These are phyloP conservation scores for Zhuqinia jingwanae DNA, from an alignment of 2,888 invertebrate species.

Conservation along the genomic window DNA sequence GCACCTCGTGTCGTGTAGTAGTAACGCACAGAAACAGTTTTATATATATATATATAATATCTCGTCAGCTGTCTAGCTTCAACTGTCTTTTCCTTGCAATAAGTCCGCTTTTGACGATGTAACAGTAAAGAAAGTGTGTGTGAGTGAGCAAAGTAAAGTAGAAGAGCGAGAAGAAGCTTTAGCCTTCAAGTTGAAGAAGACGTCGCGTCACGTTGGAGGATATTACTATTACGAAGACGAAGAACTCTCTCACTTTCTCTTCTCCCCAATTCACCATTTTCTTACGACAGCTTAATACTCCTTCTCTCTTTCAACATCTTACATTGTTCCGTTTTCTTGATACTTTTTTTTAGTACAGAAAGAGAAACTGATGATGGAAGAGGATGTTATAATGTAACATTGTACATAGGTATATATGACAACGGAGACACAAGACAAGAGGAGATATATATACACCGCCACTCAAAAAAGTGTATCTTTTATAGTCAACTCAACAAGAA, in stretches of 20 bases:
- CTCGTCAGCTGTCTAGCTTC: constrained; percentile 61
- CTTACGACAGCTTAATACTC: constrained; percentile 62
- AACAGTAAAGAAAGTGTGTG: not conserved
- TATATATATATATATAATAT: not conserved
- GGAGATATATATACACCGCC: not conserved
- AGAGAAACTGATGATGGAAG: not conserved
- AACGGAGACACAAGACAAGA: not conserved
- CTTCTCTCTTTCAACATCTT: constrained; percentile 47
- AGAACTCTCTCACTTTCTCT: constrained; percentile 12
- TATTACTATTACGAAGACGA: constrained; percentile 53
- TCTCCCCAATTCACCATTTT: not conserved
- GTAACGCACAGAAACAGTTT: too few relatives aligned
- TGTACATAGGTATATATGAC: not conserved
- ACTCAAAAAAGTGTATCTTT: not conserved
- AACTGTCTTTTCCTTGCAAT: constrained; percentile 37
- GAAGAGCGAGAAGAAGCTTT: not conserved
- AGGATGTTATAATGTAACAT: not conserved
- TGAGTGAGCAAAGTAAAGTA: not conserved
- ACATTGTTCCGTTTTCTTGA: constrained; percentile 32
- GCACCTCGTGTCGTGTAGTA: too few relatives aligned
- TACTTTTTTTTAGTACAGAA: not conserved
- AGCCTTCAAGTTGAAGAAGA: constrained; percentile 10
- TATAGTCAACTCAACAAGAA: not conserved
- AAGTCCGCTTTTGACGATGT: constrained; percentile 3
- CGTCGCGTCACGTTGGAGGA: constrained; percentile 38